phyloP scores from a whole-genome alignment of 2,797 vertebrate species.

The Megalops cyprinoides region DNA sequence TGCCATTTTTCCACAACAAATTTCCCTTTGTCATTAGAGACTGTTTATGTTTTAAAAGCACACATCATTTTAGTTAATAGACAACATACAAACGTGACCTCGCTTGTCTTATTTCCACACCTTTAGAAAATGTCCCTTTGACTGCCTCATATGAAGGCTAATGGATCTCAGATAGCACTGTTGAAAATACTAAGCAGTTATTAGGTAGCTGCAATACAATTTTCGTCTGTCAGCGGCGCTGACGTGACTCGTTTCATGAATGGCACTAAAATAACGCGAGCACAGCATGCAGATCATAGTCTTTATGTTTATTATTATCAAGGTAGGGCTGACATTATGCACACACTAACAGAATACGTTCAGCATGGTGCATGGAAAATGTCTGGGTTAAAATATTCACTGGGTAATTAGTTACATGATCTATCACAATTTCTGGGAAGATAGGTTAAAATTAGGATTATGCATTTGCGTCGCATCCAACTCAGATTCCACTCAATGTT shows the following conservation, averaged over 20 bases:
- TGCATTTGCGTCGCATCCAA: too few relatives aligned
- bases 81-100: slow-evolving; percentile 56
- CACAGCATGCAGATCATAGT: slow-evolving; percentile 50
- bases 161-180: slow-evolving; percentile 30
- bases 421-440: too few relatives aligned
- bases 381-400: too few relatives aligned
- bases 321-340: too few relatives aligned
- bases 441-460: too few relatives aligned
- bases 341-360: too few relatives aligned
- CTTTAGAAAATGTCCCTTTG: slow-evolving; percentile 53
- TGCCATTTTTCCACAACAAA: too few relatives aligned
- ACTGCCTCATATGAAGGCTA: slow-evolving; percentile 38
- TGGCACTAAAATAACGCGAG: slow-evolving; percentile 49
- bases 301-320: slow-evolving; percentile 62
- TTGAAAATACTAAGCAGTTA: slow-evolving; percentile 43
- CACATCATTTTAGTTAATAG: slow-evolving; percentile 44
- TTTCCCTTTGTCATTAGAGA: too few relatives aligned
- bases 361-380: too few relatives aligned
- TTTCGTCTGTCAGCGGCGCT: slow-evolving; percentile 29
- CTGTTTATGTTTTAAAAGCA: slow-evolving; percentile 33
- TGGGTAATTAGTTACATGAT: too few relatives aligned
- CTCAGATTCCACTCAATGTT: too few relatives aligned
- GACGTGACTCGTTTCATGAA: slow-evolving; percentile 48
- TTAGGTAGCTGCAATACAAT: slow-evolving; percentile 44
- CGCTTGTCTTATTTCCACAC: slow-evolving; percentile 55